These are phyloP conservation scores for Acanthoscelides obtectus DNA, from an alignment of 2,888 invertebrate species.

Conservation along the genomic window DNA sequence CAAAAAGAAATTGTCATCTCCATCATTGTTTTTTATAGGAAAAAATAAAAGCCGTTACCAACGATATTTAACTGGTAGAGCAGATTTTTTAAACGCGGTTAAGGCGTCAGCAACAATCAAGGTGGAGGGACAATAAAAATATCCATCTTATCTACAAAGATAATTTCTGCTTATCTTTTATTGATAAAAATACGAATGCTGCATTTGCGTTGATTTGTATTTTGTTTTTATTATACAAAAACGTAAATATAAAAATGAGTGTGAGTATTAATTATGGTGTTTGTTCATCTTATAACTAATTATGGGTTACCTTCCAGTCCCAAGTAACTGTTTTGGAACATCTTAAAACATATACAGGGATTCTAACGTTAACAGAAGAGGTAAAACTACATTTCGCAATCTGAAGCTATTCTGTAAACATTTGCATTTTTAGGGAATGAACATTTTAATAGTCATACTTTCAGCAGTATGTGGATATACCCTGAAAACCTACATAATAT, in stretches of 20 bases:
- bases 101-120: too few species aligned
- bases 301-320: slow-evolving; percentile 8
- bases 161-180: not conserved
- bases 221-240: not conserved
- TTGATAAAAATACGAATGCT: not conserved
- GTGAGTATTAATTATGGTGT: not conserved
- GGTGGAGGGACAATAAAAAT: too few species aligned
- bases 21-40: too few species aligned
- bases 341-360: slow-evolving; percentile 23
- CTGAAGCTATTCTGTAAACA: not conserved
- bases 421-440: slow-evolving; percentile 16
- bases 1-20: too few species aligned
- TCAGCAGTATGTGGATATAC: slow-evolving; percentile 9
- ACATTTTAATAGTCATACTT: slow-evolving; percentile 10
- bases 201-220: not conserved
- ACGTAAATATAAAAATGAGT: not conserved
- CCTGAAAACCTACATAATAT: slow-evolving; percentile 12
- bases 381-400: slow-evolving; percentile 12
- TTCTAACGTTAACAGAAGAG: slow-evolving; percentile 23
- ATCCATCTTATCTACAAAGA: not conserved
- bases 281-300: not conserved
- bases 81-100: too few species aligned
- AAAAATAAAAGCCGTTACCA: too few species aligned
- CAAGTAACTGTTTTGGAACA: slow-evolving; percentile 21
- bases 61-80: too few species aligned